Evolutionary conservation across 2,113 vertebrate genomes (phyloP).

Genomic region (Stictonetta naevosa): DNA sequence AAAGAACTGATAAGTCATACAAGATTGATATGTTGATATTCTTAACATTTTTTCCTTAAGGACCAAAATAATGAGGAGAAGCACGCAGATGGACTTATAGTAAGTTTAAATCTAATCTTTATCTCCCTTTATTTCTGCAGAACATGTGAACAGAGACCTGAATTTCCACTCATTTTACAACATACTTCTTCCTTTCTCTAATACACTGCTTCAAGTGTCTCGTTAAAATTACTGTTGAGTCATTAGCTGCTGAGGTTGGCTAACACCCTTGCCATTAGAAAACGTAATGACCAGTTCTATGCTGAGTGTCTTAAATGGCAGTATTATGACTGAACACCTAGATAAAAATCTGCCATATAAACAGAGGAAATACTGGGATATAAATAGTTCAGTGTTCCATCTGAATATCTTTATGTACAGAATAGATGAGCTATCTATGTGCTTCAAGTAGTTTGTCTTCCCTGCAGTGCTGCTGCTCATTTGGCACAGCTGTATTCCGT

Average conservation of each 20-base stretch:
- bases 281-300: slow-evolving; percentile 58
- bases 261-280: slow-evolving; percentile 75
- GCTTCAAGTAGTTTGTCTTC: slow-evolving; percentile 30
- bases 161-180: slow-evolving; percentile 75
- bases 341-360: slow-evolving; percentile 27
- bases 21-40: slow-evolving; percentile 82
- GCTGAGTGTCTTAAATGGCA: slow-evolving; percentile 34
- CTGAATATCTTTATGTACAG: background rate
- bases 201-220: slow-evolving; percentile 66
- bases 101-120: slow-evolving; percentile 90
- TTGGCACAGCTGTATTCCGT: slow-evolving; percentile 47
- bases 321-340: slow-evolving; percentile 6
- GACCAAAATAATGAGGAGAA: slow-evolving; percentile 99
- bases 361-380: background rate
- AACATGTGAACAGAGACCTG: slow-evolving; percentile 79
- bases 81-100: slow-evolving; percentile 99
- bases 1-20: slow-evolving; percentile 45
- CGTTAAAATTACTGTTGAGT: slow-evolving; percentile 59
- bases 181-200: slow-evolving; percentile 64
- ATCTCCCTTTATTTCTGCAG: slow-evolving; percentile 80
- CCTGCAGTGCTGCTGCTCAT: background rate
- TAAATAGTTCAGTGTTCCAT: slow-evolving; percentile 11
- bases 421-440: background rate
- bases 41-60: slow-evolving; percentile 93
- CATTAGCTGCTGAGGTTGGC: slow-evolving; percentile 64